Base-by-base conservation (phyloP, 2,888 invertebrate genomes). In the Ctenicera cuprea region DNA sequence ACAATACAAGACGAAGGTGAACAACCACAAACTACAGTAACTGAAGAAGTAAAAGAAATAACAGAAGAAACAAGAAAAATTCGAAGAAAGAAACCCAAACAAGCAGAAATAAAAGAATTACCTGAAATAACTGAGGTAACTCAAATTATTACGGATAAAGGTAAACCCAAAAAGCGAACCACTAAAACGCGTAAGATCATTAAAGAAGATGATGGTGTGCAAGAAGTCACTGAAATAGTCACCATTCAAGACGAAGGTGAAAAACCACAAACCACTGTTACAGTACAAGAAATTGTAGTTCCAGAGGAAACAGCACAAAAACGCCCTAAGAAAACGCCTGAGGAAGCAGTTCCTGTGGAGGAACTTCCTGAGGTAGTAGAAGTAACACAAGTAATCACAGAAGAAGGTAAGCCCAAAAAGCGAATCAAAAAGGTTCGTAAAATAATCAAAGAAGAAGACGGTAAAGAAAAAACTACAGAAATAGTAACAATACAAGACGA, bases 181-280 rank as follows among this genome's bases (percentile, higher is more conserved):
- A 71, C 43, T 11, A 85, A 87, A 64, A 87, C 84, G 52, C 83
- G 88, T 52, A 78, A 82, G n/a, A 78, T 85, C 0, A 85, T 88
- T 62, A 88, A 85, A 63, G 88, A 87, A 77, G 84, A 85, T 3
- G 87, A 79, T 76, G 88, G 84, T 68, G 82, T 83, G 73, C 85
- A 87, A 66, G 88, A 89, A 77, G 78, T 86, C 5, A 89, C 88
- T 0, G 87, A 88, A 85, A 88, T 89, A 62, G 82, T 86, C 62
- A 88, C 88, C 18, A 82, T 88, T 45, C 86, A 86, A 79, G 84
- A 87, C 79, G 88, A 88, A 67, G 87, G 86, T 14, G 82, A 85
- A 68, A 82, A 87, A 70, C 89, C 89, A 0, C 80, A 86, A 64
- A 85, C 80, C 61, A 83, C 85, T 41, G 82, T 85, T 26, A 77